These are phyloP conservation scores for Pseudomyrmex gracilis DNA, from an alignment of 1,140 invertebrate species.

Conservation along the genomic window DNA sequence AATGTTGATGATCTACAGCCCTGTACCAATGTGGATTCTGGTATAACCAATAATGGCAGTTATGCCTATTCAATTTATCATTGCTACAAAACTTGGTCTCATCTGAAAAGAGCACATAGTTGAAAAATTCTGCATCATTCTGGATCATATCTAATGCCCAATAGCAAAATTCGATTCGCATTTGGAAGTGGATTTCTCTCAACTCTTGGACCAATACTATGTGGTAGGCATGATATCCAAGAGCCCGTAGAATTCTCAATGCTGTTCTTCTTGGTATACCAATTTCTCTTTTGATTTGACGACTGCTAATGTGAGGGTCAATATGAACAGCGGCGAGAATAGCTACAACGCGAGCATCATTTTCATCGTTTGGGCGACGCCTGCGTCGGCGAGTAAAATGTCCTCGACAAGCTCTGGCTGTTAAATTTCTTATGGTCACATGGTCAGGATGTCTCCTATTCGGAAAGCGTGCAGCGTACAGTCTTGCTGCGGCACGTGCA, in stretches of 20 bases:
- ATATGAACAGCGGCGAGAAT: neutral
- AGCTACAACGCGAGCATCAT: constrained; percentile 1
- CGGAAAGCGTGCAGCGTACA: neutral
- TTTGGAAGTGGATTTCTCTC: too few species aligned
- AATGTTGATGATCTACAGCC: too few species aligned
- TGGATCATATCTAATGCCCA: constrained; percentile 1
- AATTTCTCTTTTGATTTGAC: constrained; percentile 10
- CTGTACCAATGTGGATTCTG: too few species aligned
- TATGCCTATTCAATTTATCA: too few species aligned
- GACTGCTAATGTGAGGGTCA: neutral
- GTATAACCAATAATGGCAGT: too few species aligned
- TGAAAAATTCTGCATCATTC: neutral
- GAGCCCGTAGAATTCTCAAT: neutral
- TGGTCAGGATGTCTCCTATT: neutral
- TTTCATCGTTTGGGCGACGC: neutral
- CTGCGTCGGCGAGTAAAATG: neutral
- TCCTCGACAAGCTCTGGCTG: neutral
- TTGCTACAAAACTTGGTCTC: too few species aligned
- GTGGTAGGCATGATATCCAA: neutral
- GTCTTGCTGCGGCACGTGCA: neutral
- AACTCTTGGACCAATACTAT: neutral
- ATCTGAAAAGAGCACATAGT: neutral
- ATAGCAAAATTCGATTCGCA: constrained; percentile 2
- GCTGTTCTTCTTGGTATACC: neutral
- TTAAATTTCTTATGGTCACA: neutral